phyloP scores from a whole-genome alignment of 2,797 vertebrate genomes.

The Hyperoplus lanceolatus region DNA sequence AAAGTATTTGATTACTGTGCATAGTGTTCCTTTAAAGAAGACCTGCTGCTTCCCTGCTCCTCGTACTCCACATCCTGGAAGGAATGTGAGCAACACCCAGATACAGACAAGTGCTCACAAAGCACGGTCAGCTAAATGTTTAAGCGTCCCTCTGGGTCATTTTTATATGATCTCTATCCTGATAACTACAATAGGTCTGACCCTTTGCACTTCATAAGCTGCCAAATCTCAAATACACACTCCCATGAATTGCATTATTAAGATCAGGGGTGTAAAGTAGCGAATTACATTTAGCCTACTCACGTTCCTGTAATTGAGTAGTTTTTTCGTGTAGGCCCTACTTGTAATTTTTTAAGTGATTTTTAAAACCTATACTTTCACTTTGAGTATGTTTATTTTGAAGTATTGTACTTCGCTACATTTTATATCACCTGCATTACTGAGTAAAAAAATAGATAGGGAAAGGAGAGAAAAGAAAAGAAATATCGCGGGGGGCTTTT shows the following conservation, averaged over 20 bases:
- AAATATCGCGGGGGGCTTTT: no score
- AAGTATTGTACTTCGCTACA: no score
- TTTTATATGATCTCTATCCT: constrained; percentile 61
- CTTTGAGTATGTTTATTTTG: no score
- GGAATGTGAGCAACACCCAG: constrained; percentile 60
- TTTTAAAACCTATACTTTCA: no score
- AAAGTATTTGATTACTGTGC: constrained; percentile 30
- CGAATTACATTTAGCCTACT: no score
- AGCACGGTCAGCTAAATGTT: constrained; percentile 60
- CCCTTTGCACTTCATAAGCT: constrained; percentile 24
- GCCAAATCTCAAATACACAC: constrained; percentile 26
- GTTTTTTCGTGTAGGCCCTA: no score
- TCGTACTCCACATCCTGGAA: constrained; percentile 58
- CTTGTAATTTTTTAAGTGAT: no score
- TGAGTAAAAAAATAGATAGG: no score
- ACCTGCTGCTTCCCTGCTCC: constrained; percentile 28
- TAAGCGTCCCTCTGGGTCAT: constrained; percentile 55
- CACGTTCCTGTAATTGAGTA: no score
- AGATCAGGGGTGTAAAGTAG: no score
- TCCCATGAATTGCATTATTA: background rate
- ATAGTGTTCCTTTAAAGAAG: constrained; percentile 37
- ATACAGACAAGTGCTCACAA: constrained; percentile 52
- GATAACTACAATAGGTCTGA: constrained; percentile 39
- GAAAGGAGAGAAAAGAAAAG: no score
- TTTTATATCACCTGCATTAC: no score